Evolutionary conservation across 2,113 vertebrate genomes (phyloP), one percentile per base, ranked within the genome.

Genomic region (Bujurquina vittata): DNA sequence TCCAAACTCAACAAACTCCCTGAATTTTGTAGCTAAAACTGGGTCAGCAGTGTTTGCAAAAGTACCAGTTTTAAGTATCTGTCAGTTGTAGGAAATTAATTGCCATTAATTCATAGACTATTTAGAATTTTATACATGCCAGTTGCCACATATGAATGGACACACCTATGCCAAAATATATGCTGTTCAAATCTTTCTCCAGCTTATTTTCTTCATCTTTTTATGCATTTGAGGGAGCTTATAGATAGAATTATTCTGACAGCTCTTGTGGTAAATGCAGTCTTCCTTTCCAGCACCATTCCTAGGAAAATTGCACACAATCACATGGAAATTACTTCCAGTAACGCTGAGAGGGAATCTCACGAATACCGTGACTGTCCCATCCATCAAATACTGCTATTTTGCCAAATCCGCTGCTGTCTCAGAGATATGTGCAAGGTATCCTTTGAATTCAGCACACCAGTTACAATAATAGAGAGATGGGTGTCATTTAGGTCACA

Each of bases 301-400:
- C 74, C 74, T 3, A 37, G 65, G 29, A 37, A 81, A 90, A 91
- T 83, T 49, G 85, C 87, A 77, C 77, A 79, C 83, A 86, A 87
- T 92, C 84, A 78, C 58, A 72, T 7, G 58, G 80, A 77, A 81
- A 81, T 89, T 84, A 87, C 81, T 77, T 80, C 33, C 79, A 81
- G 72, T 40, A 67, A 63, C 54, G 55, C 31, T 80, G 67, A 52
- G 67, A 72, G 46, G 46, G 18, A 72, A 72, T 14, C 67, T 72
- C 26, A 23, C n/a, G 67, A 52, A 54, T 54, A 72, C 31, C 31
- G 35, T 7, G 61, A 40, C 35, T 2, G 12, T 40, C 35, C 18
- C 1, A 3, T 10, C 60, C 11, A 15, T 63, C 35, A 54, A 54
- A 54, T 72, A 0, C 46, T 54, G 18, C 46, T 72, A 72, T 72